Base-by-base conservation (phyloP, 37 sponge, comb jelly and placozoan genomes). In the Theonella swinhoei region DNA sequence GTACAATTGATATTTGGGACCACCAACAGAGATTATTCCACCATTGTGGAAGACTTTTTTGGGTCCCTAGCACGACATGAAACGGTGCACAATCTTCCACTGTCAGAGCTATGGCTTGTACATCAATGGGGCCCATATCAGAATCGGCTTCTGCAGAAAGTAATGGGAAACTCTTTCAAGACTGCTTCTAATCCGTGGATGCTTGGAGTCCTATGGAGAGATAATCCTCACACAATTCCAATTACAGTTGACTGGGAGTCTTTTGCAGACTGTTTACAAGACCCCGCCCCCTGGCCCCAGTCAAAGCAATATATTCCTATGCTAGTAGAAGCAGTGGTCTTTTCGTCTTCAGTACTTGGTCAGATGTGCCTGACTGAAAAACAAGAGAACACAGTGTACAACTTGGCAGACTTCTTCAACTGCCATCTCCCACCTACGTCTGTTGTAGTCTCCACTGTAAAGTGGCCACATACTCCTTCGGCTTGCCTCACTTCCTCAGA, bases 221-320 rank as follows among this genome's bases (percentile, higher is more conserved):
- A 39, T 35, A 34, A 41, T 4, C n/a, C n/a, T 9, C 26, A 58
- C 33, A 62, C 62, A 8, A 8, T 77, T 20, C 26, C 42, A 20
- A 0, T 86, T 9, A 72, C 35, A 20, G 35, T 86, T 20, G 87
- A 86, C 74, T 86, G 87, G 87, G 80, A 86, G 11, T 79, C 87
- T 4, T 86, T 86, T 31, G 47, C 73, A 7, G 74, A 79, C 36
- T 72, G 73, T 20, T 62, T 86, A 4, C 66, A 70, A 9, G 20
- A 47, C 20, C 19, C 72, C 8, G 61, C 85, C 39, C 87, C 67
- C 0, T 47, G 3, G 1, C 17, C 30, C 0, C 73, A 39, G 1
- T 22, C 2, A 7, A 3, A 32, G 4, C 22, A 26, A 0, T 39
- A 35, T 24, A 62, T 72, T 26, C 87, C 87, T 14, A 29, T 79